These are phyloP conservation scores for Chaetodon trifascialis DNA, from an alignment of 2,113 vertebrate species.

Conservation along the genomic window DNA sequence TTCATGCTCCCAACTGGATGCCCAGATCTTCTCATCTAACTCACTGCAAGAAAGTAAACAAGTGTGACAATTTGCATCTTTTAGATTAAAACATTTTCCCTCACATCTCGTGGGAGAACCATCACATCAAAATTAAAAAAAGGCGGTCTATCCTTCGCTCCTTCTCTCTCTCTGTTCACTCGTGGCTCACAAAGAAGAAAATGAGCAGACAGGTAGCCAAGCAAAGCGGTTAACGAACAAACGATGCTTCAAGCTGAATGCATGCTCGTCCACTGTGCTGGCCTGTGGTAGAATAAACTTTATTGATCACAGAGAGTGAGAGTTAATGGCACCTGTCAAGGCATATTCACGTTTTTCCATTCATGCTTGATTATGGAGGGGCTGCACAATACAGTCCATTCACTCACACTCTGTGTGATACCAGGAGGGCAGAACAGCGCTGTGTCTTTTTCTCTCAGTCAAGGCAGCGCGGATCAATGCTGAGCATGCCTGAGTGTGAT, in stretches of 20 bases:
- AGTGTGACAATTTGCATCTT: not conserved
- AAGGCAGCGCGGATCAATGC: slow-evolving; percentile 54
- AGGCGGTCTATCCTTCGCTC: not conserved
- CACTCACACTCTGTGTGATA: slow-evolving; percentile 27
- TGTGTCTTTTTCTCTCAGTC: slow-evolving; percentile 28
- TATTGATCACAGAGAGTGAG: slow-evolving; percentile 32
- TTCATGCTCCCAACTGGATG: not conserved
- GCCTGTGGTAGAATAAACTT: not conserved
- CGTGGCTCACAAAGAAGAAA: not conserved
- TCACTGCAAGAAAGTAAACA: not conserved
- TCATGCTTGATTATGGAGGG: slow-evolving; percentile 11
- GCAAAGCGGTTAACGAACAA: not conserved
- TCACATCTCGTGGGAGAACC: too few relatives aligned
- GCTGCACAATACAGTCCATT: slow-evolving; percentile 12
- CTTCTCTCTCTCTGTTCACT: not conserved
- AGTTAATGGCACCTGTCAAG: slow-evolving; percentile 26
- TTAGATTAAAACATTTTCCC: not conserved
- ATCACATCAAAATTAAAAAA: not conserved
- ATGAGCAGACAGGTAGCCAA: not conserved
- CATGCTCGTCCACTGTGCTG: not conserved
- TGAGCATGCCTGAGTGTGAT: slow-evolving; percentile 46
- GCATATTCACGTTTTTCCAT: slow-evolving; percentile 15
- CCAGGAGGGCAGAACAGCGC: slow-evolving; percentile 4
- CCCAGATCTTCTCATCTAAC: not conserved
- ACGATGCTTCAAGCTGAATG: slow-evolving; percentile 15